Evolutionary conservation across 2,113 vertebrate species (phyloP), one percentile per base, ranked within the genome.

Genomic region (Ceyx melanurus): DNA sequence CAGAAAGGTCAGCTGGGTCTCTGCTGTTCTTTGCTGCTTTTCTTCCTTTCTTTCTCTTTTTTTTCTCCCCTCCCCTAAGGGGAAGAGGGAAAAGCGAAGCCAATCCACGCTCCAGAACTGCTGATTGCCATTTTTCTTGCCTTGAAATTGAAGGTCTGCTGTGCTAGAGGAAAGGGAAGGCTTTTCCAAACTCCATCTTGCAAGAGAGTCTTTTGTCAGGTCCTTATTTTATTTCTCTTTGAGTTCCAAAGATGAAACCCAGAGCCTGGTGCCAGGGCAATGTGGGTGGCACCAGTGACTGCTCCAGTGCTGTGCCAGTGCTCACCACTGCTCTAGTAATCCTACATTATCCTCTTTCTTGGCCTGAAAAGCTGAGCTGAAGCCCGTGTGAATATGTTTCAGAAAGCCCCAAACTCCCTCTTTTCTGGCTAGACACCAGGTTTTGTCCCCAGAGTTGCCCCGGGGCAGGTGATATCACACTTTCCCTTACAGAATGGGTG

Each of bases 1-100:
- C 68, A 25, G 85, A 97, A 97, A 97, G 97, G 92, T 96, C 96
- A 95, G 18, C 61, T 82, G 51, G 94, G 89, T 85, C 88, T 93
- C 46, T 93, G 84, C 88, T 80, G 81, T 78, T 85, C 90, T 95
- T 82, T 86, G 85, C 93, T 62, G 82, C 56, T 94, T 95, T 95
- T 57, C 67, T 82, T 93, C 48, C 19, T 50, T 22, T 40, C 11
- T 33, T 33, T 19, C 50, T 46, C 45, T 43, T 61, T 21, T 35
- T n/a, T 60, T 67, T 22, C 40, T 53, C 6, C 37, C 37, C 37
- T 2, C 0, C 1, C 67, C 62, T 20, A 21, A 51, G 46, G 72
- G 48, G 40, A 83, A 64, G 46, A 74, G 57, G 79, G 64, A 82
- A 74, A 88, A 94, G 76, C 61, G 74, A 93, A 89, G 65, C 56